Evolutionary conservation across 2,797 vertebrate genomes (phyloP), one percentile per base, ranked within the genome.

Genomic region (Danio albolineatus): DNA sequence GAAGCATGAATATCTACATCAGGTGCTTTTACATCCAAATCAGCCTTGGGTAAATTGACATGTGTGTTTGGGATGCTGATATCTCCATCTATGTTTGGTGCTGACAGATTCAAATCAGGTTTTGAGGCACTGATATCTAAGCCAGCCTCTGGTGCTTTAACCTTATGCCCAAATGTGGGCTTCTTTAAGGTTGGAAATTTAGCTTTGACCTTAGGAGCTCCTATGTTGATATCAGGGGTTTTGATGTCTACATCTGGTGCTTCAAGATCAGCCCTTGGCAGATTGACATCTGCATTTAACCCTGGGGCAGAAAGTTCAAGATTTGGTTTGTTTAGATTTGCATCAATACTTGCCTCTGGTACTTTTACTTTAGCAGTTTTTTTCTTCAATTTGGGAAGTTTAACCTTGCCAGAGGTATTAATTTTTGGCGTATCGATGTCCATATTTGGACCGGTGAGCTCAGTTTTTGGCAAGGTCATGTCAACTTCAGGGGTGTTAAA

Each of bases 321-420:
- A 54, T 90, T 83, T 82, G 90, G 83, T 66, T 76, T 70, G n/a
- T 44, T 84, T 39, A 92, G 14, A 80, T 90, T 66, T 2, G 76
- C 74, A 78, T 88, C 36, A 62, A 91, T 14, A 43, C 87, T 79
- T 7, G 88, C 28, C 10, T 85, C 73, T 78, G 90, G 88, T n/a
- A 57, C 74, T 39, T 87, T 90, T 0, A 90, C 7, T n/a, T 87
- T 89, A 79, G 75, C 70, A 12, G 76, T 76, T 53, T 83, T 90
- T 59, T 83, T 91, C 81, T 89, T 92, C 4, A 92, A 12, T 72
- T 83, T 89, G 8, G 83, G 79, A 80, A 82, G 87, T 85, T 87
- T 92, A 13, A 86, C 5, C 78, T 88, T 92, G 13, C 57, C 82
- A 70, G 88, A 85, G 13, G 82, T 79, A 4, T 89, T 86, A n/a